phyloP scores from a whole-genome alignment of 92 coral and sea anemone species.

The Phymanthus crucifer region DNA sequence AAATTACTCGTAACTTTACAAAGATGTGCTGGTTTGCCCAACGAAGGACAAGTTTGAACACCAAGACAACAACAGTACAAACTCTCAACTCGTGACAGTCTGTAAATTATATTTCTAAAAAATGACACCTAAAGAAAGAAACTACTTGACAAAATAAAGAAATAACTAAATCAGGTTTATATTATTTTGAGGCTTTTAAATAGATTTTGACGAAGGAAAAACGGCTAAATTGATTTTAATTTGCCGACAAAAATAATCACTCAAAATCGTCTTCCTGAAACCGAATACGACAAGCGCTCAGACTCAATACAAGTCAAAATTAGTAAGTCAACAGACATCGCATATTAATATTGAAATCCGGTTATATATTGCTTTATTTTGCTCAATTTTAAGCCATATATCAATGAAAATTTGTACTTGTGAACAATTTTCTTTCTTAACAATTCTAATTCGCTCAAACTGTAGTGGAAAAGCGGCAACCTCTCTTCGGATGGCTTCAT shows the following conservation, averaged over 20 bases:
- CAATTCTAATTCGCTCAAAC: neutral
- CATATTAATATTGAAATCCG: neutral
- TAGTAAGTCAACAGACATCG: neutral
- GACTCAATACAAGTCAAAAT: neutral
- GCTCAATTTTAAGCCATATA: neutral
- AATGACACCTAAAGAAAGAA: neutral
- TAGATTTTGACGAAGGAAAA: neutral
- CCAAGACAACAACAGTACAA: slow-evolving; percentile 9
- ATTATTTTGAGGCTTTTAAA: neutral
- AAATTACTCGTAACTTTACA: neutral
- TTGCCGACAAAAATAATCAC: neutral
- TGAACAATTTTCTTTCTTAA: neutral
- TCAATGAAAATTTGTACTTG: neutral
- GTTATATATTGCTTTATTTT: neutral
- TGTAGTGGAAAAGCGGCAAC: neutral
- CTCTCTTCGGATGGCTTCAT: neutral
- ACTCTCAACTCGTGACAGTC: neutral
- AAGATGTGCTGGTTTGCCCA: neutral
- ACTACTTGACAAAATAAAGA: neutral
- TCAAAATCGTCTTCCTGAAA: neutral
- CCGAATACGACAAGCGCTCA: neutral
- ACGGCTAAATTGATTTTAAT: neutral
- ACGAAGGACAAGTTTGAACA: neutral
- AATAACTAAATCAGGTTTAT: neutral
- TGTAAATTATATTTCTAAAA: neutral